Percentiles rank a stretch among this genome's conserved stretches.
Conservation (phyloP, 1,140 invertebrate genomes). For the Bombus superbus region DNA sequence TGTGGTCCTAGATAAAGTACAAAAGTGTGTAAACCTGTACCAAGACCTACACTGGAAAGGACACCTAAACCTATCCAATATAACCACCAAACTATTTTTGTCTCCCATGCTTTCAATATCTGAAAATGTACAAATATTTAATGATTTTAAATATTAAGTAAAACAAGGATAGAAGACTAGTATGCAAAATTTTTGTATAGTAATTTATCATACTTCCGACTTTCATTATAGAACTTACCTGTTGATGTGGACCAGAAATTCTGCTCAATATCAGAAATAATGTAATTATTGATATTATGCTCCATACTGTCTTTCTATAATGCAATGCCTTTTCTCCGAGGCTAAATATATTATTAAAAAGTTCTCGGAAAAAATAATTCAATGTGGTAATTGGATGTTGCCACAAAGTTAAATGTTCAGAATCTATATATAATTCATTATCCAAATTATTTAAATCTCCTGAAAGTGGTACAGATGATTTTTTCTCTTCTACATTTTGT, state of each 20-base stretch:
- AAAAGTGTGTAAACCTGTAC: constrained; percentile 99
- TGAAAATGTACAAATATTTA: constrained; percentile 74
- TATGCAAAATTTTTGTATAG: background rate
- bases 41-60: constrained; percentile 97
- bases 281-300: constrained; percentile 77
- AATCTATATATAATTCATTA: constrained; percentile 77
- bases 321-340: constrained; percentile 82
- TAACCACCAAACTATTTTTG: constrained; percentile 88
- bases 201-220: too few species aligned
- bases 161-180: background rate
- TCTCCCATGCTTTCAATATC: constrained; percentile 83
- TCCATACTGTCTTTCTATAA: constrained; percentile 77
- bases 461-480: constrained; percentile 50
- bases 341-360: constrained; percentile 85
- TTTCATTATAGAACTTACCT: constrained; percentile 77
- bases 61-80: constrained; percentile 99
- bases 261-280: constrained; percentile 81
- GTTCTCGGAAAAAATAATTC: constrained; percentile 92
- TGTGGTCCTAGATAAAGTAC: constrained; percentile 97
- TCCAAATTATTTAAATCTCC: constrained; percentile 44
- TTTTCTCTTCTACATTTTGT: constrained; percentile 57
- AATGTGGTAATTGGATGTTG: constrained; percentile 91
- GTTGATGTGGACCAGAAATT: constrained; percentile 85
- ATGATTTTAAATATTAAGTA: background rate
- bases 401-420: constrained; percentile 92